Conservation (phyloP, 1,140 invertebrate species). For the Temnothorax nylanderi region DNA sequence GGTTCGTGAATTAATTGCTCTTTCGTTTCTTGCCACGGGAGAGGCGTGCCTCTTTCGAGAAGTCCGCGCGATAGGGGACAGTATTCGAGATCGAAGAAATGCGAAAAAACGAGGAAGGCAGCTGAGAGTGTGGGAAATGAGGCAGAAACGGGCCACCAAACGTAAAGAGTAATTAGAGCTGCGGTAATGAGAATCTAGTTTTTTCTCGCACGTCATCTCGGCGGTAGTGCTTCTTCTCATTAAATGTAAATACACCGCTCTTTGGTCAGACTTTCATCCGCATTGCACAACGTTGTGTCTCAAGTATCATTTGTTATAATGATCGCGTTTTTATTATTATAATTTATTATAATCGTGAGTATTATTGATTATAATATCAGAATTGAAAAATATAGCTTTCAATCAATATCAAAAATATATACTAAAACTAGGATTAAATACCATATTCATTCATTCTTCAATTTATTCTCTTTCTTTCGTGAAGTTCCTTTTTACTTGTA, state of each 20-base stretch:
- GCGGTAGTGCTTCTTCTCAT: constrained; percentile 58
- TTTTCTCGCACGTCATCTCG: constrained; percentile 31
- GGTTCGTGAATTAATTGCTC: constrained; percentile 34
- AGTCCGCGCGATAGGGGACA: background rate
- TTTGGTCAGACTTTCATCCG: constrained; percentile 33
- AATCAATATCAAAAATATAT: background rate
- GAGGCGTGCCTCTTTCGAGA: background rate
- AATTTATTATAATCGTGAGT: constrained; percentile 26
- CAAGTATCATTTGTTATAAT: background rate
- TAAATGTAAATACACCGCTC: constrained; percentile 29
- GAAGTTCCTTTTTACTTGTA: background rate
- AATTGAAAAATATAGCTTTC: background rate
- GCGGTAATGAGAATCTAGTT: constrained; percentile 60
- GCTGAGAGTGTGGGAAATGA: constrained; percentile 50
- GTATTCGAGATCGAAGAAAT: background rate
- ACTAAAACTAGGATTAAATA: background rate
- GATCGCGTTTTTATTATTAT: too few relatives aligned
- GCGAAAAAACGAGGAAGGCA: background rate
- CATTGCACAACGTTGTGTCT: background rate
- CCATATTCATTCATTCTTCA: background rate
- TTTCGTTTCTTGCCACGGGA: constrained; percentile 53
- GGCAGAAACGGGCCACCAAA: constrained; percentile 19
- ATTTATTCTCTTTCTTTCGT: background rate
- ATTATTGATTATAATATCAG: background rate
- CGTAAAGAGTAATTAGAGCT: constrained; percentile 63